A percentile compares a stretch with the other conserved stretches of the same genome.
phyloP scores from a whole-genome alignment of 2,888 invertebrate genomes.

The Eretmocerus hayati region DNA sequence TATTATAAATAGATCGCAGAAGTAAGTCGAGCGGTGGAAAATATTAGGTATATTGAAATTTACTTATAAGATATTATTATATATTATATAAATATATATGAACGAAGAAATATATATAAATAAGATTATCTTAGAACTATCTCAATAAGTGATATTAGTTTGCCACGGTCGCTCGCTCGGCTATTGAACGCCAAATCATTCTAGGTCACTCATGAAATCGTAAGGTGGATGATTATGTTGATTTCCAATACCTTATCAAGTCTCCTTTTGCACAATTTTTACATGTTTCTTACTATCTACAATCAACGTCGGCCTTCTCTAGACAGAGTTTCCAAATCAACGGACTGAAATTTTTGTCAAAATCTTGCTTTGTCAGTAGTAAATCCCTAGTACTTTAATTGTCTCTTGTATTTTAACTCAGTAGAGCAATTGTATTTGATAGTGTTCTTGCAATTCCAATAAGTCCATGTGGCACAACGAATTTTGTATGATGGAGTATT shows the following conservation, averaged over 20 bases:
- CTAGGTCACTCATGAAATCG: constrained; percentile 13
- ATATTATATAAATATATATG: constrained; percentile 37
- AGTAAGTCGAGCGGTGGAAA: constrained; percentile 35
- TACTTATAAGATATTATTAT: constrained; percentile 45
- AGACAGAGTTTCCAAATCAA: constrained; percentile 4
- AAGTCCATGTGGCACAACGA: too few relatives aligned
- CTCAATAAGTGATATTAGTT: constrained; percentile 44
- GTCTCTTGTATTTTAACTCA: too few relatives aligned
- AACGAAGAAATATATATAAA: constrained; percentile 29
- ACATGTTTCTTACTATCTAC: constrained; percentile 11
- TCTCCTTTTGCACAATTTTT: constrained; percentile 16
- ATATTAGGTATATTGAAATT: constrained; percentile 44
- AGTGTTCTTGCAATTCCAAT: too few relatives aligned
- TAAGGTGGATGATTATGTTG: too few relatives aligned
- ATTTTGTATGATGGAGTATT: too few relatives aligned
- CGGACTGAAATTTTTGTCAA: too few relatives aligned
- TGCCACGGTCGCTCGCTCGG: constrained; percentile 37
- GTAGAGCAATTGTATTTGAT: too few relatives aligned
- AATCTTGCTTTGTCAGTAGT: constrained; percentile 37
- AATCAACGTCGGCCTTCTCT: constrained; percentile 7
- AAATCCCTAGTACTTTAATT: too few relatives aligned
- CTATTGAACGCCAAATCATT: constrained; percentile 23
- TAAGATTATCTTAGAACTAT: constrained; percentile 41
- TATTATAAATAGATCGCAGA: constrained; percentile 42
- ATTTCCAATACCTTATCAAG: too few relatives aligned